Evolutionary conservation across 2,888 invertebrate genomes (phyloP), one percentile per base, ranked within the genome.

Genomic region (Clistopyga incitator): DNA sequence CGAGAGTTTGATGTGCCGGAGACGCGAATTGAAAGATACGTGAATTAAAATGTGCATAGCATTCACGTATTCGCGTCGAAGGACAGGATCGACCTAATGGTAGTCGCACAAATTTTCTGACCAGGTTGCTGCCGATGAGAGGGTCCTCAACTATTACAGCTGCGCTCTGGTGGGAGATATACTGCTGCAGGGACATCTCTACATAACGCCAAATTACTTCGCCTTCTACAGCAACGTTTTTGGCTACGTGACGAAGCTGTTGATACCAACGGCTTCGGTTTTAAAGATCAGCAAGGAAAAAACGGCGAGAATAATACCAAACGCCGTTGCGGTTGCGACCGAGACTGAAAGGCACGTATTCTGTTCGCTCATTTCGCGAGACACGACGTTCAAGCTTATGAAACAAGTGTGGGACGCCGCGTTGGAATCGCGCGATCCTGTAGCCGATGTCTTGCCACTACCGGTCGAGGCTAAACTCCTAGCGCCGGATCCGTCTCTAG

Each of bases 181-280:
- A 89, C 94, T 98, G 74, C 95, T 98, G 29, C 98, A 98, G 94
- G 98, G 98, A 77, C 97, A 98, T 92, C 95, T 99, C 88, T 98
- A 98, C 94, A 98, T 98, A 92, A 98, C 98, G 85, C 97, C 97
- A 92, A 98, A 98, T 93, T 98, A 98, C 94, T 98, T 98, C 94
- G 98, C 98, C 89, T 98, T 98, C 95, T 98, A 98, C 94, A 98
- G 98, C 86, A 98, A 98, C 93, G 98, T 99, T 82, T 98, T 98
- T 93, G 98, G 98, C 90, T 97, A 98, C 94, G 97, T 98, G 87
- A 98, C 98, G 90, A 97, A 97, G 97, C 94, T 98, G 88, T 95
- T 98, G 89, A 98, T 99, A 91, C 98, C 98, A 64, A 96, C 98
- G 87, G 95, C 95, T 78, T 96, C 97, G 82, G 98, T 99, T 78